Evolutionary conservation across 1,140 invertebrate genomes (phyloP), one percentile per base, ranked within the genome.

Genomic region (Manduca sexta): DNA sequence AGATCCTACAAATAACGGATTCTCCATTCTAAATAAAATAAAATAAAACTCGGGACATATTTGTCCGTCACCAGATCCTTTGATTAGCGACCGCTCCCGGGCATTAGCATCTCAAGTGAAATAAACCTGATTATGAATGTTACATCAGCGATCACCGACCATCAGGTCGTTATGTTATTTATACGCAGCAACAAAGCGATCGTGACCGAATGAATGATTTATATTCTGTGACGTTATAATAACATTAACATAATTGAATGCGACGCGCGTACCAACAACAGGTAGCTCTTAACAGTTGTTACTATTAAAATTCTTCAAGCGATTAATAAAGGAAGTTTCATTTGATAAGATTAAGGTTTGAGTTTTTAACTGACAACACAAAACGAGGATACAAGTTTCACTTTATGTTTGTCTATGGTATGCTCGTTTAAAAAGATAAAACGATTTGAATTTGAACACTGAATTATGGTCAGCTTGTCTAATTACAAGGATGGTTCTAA

Each of bases 101-200:
- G 60, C 57, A 57, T 66, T 69, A 59, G 45, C 62, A 66, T 66
- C 38, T 57, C 51, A 52, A 54, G 49, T 34, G 47, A 58, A 60
- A 56, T 52, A 42, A 64, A 47, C 45, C 35, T 35, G 35, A 43
- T 58, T 59, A 56, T 54, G 49, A 58, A 54, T 54, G 33, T 69
- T 64, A 61, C 64, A 41, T 60, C 52, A 60, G 26, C 15, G 14
- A 14, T 30, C 18, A 43, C 15, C 13, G 21, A 33, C 11, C 12
- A 29, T 33, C 17, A 37, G 21, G 41, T 49, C 40, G 47, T 21
- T 35, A 15, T 26, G 46, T 48, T 48, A 40, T 17, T 12, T 29
- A n/a, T n/a, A 13, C 13, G n/a, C 13, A 5, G 13, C 33, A 35
- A 12, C 33, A 14, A 35, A 35, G 33, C 33, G 13, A 35, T 35